phyloP scores from a whole-genome alignment of 2,113 vertebrate genomes.

The Cebus imitator region DNA sequence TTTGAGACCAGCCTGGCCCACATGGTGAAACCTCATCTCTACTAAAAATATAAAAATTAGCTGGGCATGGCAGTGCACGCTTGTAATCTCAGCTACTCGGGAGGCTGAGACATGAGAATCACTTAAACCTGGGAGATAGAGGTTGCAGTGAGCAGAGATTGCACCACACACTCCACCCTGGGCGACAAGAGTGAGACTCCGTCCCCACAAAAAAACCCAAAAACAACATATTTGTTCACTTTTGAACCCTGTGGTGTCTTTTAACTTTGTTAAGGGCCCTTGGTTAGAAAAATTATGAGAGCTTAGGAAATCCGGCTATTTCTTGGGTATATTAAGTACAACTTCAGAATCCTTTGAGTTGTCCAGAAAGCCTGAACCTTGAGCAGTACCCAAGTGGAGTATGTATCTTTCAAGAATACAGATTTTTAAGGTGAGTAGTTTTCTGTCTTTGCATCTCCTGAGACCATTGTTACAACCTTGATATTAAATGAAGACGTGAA shows the following conservation, averaged over 20 bases:
- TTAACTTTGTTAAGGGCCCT: neutral
- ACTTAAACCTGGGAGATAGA: too few relatives aligned
- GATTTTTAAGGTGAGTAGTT: neutral
- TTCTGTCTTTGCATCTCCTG: conserved; percentile 77
- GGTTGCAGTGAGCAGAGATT: too few relatives aligned
- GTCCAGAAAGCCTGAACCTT: neutral
- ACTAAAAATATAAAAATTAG: too few relatives aligned
- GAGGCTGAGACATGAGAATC: too few relatives aligned
- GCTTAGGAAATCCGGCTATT: neutral
- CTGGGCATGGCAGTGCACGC: too few relatives aligned
- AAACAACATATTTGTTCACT: neutral
- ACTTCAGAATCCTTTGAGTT: neutral
- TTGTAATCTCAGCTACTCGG: too few relatives aligned
- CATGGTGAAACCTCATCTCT: too few relatives aligned
- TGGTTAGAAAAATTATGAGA: neutral
- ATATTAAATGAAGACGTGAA: conserved; percentile 73
- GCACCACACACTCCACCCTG: too few relatives aligned
- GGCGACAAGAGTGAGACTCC: too few relatives aligned
- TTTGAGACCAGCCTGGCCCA: too few relatives aligned
- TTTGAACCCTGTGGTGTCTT: neutral
- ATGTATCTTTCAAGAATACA: conserved; percentile 28
- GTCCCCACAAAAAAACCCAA: too few relatives aligned
- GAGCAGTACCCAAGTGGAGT: neutral
- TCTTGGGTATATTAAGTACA: neutral
- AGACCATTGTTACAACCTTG: conserved; percentile 77